Evolutionary conservation across 1,140 invertebrate species (phyloP).

Genomic region (Drosophila nasuta): DNA sequence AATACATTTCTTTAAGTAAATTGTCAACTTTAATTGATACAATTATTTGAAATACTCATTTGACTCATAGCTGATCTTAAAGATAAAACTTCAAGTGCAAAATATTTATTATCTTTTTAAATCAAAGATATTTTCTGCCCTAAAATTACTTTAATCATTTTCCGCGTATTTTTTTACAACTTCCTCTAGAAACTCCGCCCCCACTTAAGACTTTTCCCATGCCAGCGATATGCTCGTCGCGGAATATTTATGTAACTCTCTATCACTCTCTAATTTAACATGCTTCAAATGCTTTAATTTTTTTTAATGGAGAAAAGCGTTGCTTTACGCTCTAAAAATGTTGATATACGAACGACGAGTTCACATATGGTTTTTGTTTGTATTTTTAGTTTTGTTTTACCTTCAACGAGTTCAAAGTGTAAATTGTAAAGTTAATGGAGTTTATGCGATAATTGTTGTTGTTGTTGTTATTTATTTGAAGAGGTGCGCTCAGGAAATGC

Average conservation of each 20-base stretch:
- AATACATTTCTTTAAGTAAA: too few relatives aligned
- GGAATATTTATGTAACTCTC: slow-evolving; percentile 6
- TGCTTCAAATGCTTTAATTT: slow-evolving; percentile 64
- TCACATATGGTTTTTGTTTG: not conserved
- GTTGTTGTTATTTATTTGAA: not conserved
- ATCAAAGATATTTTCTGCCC: not conserved
- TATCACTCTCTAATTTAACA: slow-evolving; percentile 49
- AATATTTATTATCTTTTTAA: not conserved
- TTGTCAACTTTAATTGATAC: too few relatives aligned
- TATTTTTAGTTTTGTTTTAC: not conserved
- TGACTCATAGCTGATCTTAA: too few relatives aligned
- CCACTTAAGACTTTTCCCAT: not conserved
- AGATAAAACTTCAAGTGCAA: too few relatives aligned
- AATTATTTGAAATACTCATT: too few relatives aligned
- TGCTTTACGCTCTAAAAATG: slow-evolving; percentile 76
- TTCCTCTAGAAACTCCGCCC: not conserved
- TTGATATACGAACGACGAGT: slow-evolving; percentile 39
- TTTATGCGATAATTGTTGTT: slow-evolving; percentile 43
- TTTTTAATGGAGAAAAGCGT: slow-evolving; percentile 61
- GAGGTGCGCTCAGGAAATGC: slow-evolving; percentile 10
- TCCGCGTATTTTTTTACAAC: not conserved
- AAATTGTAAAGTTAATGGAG: slow-evolving; percentile 69
- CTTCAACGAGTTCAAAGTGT: slow-evolving; percentile 70
- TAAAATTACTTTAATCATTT: not conserved
- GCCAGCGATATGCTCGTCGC: not conserved